A percentile compares a stretch with the other conserved stretches of the same genome.
These are phyloP conservation scores for Mellivora capensis DNA, from an alignment of 2,113 vertebrate genomes.

Conservation along the genomic window DNA sequence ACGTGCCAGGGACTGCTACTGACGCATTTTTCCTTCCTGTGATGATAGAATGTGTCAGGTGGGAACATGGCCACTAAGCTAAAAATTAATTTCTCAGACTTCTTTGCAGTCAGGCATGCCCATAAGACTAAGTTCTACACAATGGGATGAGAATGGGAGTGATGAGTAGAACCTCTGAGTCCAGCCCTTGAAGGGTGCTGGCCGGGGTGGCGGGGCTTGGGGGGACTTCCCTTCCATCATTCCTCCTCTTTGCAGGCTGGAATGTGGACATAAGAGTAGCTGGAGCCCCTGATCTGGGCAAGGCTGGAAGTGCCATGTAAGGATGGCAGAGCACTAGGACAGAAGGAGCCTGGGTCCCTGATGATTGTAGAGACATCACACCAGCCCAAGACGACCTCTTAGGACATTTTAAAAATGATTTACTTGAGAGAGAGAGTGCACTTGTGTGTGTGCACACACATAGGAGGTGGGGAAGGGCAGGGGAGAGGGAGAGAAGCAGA, in stretches of 20 bases:
- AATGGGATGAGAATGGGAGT: neutral
- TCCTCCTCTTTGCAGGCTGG: neutral
- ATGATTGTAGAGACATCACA: neutral
- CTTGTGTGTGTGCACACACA: neutral
- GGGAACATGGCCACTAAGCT: neutral
- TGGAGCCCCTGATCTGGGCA: neutral
- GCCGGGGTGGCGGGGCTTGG: too few relatives aligned
- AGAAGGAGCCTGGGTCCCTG: neutral
- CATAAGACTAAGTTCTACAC: neutral
- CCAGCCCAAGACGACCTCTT: neutral
- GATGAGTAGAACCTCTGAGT: neutral
- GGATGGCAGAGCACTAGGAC: neutral
- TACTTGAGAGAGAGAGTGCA: neutral
- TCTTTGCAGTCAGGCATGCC: neutral
- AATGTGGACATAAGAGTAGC: neutral
- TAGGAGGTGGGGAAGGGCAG: neutral
- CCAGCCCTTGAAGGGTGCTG: neutral
- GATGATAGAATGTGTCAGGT: neutral
- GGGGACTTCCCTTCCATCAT: neutral
- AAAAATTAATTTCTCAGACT: neutral
- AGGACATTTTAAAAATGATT: neutral
- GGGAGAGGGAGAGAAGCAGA: neutral
- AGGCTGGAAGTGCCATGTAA: neutral
- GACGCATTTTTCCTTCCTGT: neutral
- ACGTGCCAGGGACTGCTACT: neutral